Conservation (phyloP, 2,113 vertebrate genomes). For the Colossoma macropomum region DNA sequence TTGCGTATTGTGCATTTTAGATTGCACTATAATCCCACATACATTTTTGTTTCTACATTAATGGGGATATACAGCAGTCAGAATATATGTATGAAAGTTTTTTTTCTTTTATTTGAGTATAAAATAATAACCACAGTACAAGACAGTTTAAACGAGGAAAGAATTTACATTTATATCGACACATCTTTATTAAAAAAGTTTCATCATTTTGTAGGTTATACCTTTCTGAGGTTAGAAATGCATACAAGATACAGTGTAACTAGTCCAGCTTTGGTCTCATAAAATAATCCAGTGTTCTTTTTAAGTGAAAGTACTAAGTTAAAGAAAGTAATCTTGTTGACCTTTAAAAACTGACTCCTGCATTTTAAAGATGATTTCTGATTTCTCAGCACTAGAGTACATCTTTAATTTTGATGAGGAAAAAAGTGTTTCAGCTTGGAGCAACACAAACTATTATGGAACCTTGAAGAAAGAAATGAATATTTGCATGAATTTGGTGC, state of each 20-base stretch:
- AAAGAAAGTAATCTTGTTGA: neutral
- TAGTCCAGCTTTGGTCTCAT: neutral
- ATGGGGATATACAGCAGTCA: too few relatives aligned
- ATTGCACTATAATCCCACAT: too few relatives aligned
- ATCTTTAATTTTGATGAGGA: too few relatives aligned
- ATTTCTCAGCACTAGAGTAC: too few relatives aligned
- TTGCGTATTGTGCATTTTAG: too few relatives aligned
- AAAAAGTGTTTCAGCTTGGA: too few relatives aligned
- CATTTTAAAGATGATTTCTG: too few relatives aligned
- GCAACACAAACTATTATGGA: too few relatives aligned
- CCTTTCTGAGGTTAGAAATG: neutral
- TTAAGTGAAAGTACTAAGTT: neutral
- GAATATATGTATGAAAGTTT: too few relatives aligned
- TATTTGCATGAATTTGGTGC: too few relatives aligned
- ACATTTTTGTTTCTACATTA: too few relatives aligned
- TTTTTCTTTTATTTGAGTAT: neutral
- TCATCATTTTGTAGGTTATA: neutral
- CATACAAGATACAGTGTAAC: neutral
- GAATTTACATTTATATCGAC: neutral
- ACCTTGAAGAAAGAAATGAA: too few relatives aligned
- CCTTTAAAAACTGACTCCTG: neutral
- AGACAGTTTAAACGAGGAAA: neutral
- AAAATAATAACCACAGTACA: neutral
- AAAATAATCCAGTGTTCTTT: neutral
- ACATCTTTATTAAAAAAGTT: neutral